Evolutionary conservation across 2,113 vertebrate genomes (phyloP), one percentile per base, ranked within the genome.

Genomic region (Varanus komodoensis): DNA sequence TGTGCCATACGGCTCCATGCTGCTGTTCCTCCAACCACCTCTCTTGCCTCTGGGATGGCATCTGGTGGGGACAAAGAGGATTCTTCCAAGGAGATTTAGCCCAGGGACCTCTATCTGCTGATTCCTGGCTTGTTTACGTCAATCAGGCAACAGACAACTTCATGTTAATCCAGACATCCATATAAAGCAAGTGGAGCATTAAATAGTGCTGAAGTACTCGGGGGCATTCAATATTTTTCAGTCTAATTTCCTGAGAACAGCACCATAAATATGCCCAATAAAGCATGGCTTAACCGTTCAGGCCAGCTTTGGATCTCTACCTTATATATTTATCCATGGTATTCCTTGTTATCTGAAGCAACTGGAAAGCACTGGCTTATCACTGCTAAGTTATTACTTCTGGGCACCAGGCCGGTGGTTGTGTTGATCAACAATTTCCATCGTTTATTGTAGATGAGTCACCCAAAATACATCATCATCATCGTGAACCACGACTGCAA

Each of bases 231-330:
- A 95, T 94, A 87, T 93, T 88, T 94, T 92, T 94, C 92, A 89
- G 94, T 95, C 95, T 96, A 91, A 95, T 95, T 93, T 94, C 74
- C 80, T 91, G 90, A 93, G 80, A 94, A 90, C 88, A 54, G 83
- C 82, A 93, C 90, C 88, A 95, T 96, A 95, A 95, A 95, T 95
- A 95, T 95, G 86, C 89, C 92, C 92, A 89, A 95, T 93, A 94
- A 94, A 94, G 48, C 89, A 68, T 89, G 91, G 84, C 87, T 93
- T 93, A 92, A 88, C 90, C 88, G 48, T 50, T 89, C 57, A 73
- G 83, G 92, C 90, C 77, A 91, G 89, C 92, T 85, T 84, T 94
- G 91, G 94, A 94, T 92, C 48, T 74, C 57, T 90, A 93, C 89
- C 89, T 87, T 89, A 93, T 17, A 80, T 93, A 95, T 95, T 94